Evolutionary conservation across 2,888 invertebrate species (phyloP).

Genomic region (Fragum sueziense): DNA sequence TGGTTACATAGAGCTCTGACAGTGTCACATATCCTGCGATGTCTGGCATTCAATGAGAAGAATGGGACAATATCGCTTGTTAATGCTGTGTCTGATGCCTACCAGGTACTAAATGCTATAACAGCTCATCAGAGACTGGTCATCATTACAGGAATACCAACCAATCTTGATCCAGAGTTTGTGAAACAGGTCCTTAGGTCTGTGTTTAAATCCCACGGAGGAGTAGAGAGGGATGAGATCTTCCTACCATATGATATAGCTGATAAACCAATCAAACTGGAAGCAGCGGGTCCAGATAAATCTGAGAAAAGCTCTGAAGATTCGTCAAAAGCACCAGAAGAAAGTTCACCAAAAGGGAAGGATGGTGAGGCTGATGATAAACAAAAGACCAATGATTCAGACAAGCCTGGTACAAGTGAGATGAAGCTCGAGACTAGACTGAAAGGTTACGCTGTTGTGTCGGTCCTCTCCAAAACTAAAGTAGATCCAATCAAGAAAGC

Average conservation of each 20-base stretch:
- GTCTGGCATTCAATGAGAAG: slow-evolving; percentile 74
- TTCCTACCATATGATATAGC: slow-evolving; percentile 74
- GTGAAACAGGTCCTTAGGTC: slow-evolving; percentile 72
- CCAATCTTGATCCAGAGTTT: slow-evolving; percentile 64
- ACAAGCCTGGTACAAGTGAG: slow-evolving; percentile 9
- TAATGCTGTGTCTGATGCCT: slow-evolving; percentile 76
- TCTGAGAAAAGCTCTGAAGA: slow-evolving; percentile 18
- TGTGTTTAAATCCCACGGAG: slow-evolving; percentile 76
- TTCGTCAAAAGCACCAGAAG: slow-evolving; percentile 1
- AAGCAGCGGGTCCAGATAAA: slow-evolving; percentile 23
- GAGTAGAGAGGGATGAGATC: slow-evolving; percentile 77
- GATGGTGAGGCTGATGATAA: slow-evolving; percentile 26
- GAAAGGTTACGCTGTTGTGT: slow-evolving; percentile 78
- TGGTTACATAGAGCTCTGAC: slow-evolving; percentile 80
- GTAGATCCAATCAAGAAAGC: slow-evolving; percentile 76
- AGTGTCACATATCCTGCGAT: slow-evolving; percentile 78
- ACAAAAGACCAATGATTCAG: slow-evolving; percentile 17
- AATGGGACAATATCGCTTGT: slow-evolving; percentile 73
- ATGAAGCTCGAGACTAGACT: slow-evolving; percentile 50
- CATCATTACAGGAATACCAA: slow-evolving; percentile 78
- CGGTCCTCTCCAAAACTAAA: slow-evolving; percentile 76
- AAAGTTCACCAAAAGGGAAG: background rate
- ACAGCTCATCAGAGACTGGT: slow-evolving; percentile 77
- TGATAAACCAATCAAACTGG: slow-evolving; percentile 28
- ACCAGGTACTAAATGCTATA: slow-evolving; percentile 67